Evolutionary conservation across 2,888 invertebrate genomes (phyloP), one percentile per base, ranked within the genome.

Genomic region (Drosophila borborema): DNA sequence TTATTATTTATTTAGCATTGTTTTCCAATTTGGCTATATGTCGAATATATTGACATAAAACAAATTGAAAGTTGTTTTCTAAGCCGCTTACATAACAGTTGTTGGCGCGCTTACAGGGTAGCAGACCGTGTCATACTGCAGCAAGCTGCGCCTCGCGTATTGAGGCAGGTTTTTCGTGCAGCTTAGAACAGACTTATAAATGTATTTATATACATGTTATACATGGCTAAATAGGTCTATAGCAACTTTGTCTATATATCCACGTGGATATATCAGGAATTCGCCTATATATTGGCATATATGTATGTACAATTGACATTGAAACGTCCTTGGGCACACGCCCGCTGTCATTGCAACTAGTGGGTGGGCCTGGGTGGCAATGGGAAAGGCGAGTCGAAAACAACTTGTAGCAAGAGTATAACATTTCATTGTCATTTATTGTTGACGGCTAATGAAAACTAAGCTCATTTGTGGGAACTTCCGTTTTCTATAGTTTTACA

Each of bases 241-340:
- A 9, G 34, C 18, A 55, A 38, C 18, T n/a, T 51, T 14, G 55
- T 56, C 14, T 43, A 18, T 46, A 43, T 41, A 54, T 54, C 54
- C 54, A 7, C 3, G 28, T 18, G 14, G 31, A 31, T 20, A 20
- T 20, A 20, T 34, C 55, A 40, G 61, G 65, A 58, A 46, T 48
- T 55, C 28, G 23, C 14, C 53, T 64, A 49, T 55, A 56, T 48
- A 49, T 10, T 31, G 31, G 3, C 28, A 49, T 48, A 5, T 49
- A 48, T 48, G 5, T 49, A 48, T 59, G 23, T 72, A 40, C 59
- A 38, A 56, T 63, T 81, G 88, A 80, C 88, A 87, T 90, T 90
- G 87, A 82, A 87, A 82, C 68, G 89, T 86, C 89, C 90, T 90
- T 90, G 89, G 64, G 64, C 86, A 77, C 86, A 86, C 77, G 84